Conservation (phyloP, 2,888 invertebrate species). For the Alcis repandata region DNA sequence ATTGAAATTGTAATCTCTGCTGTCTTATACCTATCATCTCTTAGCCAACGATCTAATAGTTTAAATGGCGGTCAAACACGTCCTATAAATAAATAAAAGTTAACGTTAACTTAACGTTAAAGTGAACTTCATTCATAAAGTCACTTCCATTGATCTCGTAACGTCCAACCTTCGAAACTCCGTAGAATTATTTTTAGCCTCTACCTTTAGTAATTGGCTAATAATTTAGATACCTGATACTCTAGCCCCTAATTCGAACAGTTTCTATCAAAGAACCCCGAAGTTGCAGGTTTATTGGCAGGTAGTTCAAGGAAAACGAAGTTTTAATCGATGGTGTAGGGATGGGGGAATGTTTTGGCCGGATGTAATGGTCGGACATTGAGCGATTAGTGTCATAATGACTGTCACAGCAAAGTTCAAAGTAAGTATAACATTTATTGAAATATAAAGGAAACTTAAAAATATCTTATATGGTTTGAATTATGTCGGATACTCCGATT, state of each 20-base stretch:
- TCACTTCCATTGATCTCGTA: background rate
- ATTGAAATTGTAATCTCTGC: too few relatives aligned
- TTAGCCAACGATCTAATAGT: too few relatives aligned
- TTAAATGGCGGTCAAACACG: too few relatives aligned
- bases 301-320: conserved; percentile 19
- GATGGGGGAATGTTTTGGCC: conserved; percentile 1
- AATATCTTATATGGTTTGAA: too few relatives aligned
- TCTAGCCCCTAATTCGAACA: conserved; percentile 18
- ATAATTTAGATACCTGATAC: conserved; percentile 26
- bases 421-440: too few relatives aligned
- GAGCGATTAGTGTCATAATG: too few relatives aligned
- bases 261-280: conserved; percentile 21
- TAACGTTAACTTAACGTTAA: too few relatives aligned
- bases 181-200: conserved; percentile 5
- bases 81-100: too few relatives aligned
- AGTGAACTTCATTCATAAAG: background rate
- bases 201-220: conserved; percentile 16
- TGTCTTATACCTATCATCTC: too few relatives aligned
- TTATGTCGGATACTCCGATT: too few relatives aligned
- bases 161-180: background rate
- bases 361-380: conserved; percentile 2
- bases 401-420: too few relatives aligned
- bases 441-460: too few relatives aligned
- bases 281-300: conserved; percentile 25
- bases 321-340: conserved; percentile 27